These are phyloP conservation scores for Bradypodion pumilum DNA, from an alignment of 2,797 vertebrate genomes.

Conservation along the genomic window DNA sequence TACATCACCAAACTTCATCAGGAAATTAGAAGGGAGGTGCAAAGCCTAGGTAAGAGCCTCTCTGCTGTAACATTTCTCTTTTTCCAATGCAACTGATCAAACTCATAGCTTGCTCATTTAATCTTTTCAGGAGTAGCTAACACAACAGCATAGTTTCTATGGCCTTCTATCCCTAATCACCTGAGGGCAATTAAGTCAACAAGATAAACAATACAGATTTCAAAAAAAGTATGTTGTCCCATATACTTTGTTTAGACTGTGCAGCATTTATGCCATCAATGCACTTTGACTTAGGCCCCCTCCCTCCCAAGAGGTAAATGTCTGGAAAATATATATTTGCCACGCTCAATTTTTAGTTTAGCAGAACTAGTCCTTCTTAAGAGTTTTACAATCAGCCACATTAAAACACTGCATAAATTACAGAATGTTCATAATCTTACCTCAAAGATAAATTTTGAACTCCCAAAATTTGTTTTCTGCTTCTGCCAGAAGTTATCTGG, in stretches of 20 bases:
- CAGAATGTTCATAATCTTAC: conserved; percentile 69
- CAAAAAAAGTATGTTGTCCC: not conserved
- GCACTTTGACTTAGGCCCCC: not conserved
- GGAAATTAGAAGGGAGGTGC: conserved; percentile 5
- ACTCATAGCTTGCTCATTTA: conserved; percentile 33
- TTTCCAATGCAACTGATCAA: conserved; percentile 34
- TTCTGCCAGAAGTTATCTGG: conserved; percentile 99
- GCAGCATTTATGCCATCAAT: conserved; percentile 14
- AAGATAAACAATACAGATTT: too few species aligned
- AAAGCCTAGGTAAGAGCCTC: conserved; percentile 27
- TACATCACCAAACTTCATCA: conserved; percentile 41
- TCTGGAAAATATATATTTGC: not conserved
- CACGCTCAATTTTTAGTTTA: too few species aligned
- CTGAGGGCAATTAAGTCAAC: conserved; percentile 30
- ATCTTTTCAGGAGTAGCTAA: conserved; percentile 16
- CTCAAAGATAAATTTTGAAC: conserved; percentile 99
- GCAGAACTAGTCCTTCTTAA: too few species aligned
- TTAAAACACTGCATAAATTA: conserved; percentile 19
- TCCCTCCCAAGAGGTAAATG: not conserved
- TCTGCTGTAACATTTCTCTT: conserved; percentile 17
- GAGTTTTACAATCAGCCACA: not conserved
- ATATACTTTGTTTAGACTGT: fast-evolving
- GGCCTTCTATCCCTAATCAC: conserved; percentile 26
- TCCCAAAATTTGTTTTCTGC: conserved; percentile 99
- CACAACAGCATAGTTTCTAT: not conserved